phyloP scores from a whole-genome alignment of 2,888 invertebrate genomes.

The Drosophila lutescens region DNA sequence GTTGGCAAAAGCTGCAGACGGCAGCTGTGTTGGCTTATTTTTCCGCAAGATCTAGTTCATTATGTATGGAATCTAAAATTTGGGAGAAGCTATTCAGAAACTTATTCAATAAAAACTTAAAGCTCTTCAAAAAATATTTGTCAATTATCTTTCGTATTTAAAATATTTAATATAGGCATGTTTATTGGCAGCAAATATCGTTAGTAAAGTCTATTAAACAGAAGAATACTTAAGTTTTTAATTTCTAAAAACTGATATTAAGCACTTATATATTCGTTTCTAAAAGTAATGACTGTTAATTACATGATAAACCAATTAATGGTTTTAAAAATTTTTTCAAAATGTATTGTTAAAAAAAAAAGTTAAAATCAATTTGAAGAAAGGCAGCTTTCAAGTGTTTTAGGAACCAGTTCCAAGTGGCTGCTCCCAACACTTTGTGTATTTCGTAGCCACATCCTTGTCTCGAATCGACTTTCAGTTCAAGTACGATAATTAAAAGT shows the following conservation, averaged over 20 bases:
- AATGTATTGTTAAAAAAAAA: too few relatives aligned
- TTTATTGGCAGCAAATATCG: too few relatives aligned
- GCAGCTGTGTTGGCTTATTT: conserved; percentile 1
- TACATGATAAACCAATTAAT: too few relatives aligned
- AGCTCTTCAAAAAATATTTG: neutral
- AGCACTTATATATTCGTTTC: too few relatives aligned
- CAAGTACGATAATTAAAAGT: conserved; percentile 79
- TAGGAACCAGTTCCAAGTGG: conserved; percentile 14
- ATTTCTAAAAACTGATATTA: too few relatives aligned
- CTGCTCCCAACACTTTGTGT: conserved; percentile 8
- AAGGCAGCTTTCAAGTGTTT: neutral
- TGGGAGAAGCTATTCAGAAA: neutral
- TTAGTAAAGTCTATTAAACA: too few relatives aligned
- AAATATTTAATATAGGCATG: too few relatives aligned
- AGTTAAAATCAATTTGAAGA: neutral
- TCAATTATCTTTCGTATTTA: too few relatives aligned
- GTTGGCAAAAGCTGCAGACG: conserved; percentile 24
- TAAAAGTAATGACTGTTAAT: too few relatives aligned
- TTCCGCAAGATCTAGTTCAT: conserved; percentile 23
- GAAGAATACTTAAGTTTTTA: too few relatives aligned
- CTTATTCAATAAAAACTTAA: neutral
- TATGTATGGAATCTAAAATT: neutral
- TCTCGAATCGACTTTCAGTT: conserved; percentile 41
- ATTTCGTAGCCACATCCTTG: neutral
- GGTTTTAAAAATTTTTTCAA: too few relatives aligned